phyloP scores from a whole-genome alignment of 2,888 invertebrate species.

The Choristoneura rosaceana region DNA sequence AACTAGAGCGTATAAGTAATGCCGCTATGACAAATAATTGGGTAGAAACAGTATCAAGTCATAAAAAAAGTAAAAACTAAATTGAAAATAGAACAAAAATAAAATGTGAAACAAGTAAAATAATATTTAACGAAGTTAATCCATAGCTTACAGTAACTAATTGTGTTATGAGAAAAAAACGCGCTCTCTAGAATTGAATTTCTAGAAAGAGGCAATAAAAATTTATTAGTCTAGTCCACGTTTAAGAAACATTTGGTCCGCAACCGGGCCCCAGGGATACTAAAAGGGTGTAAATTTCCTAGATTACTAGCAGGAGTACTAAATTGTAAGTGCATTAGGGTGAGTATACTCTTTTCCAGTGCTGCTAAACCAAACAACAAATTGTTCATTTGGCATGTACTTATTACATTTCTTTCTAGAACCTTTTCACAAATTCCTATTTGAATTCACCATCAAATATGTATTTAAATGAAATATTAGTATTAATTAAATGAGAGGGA shows the following conservation, averaged over 20 bases:
- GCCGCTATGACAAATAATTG: too few relatives aligned
- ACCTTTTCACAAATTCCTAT: too few relatives aligned
- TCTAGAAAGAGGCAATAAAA: constrained; percentile 9
- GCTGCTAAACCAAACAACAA: too few relatives aligned
- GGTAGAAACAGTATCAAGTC: too few relatives aligned
- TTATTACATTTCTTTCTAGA: too few relatives aligned
- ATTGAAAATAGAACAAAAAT: neutral
- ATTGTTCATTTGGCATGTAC: neutral
- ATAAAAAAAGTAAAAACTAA: too few relatives aligned
- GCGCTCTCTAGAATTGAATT: neutral
- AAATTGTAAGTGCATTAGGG: neutral
- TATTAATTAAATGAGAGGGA: too few relatives aligned
- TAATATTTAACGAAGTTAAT: neutral
- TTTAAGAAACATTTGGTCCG: constrained; percentile 5
- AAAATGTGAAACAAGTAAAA: neutral
- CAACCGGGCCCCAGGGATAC: neutral
- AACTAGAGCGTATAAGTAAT: too few relatives aligned
- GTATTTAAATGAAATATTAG: too few relatives aligned
- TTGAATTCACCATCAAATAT: too few relatives aligned
- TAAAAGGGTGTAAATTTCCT: neutral
- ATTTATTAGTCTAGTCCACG: constrained; percentile 11
- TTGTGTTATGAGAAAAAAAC: neutral
- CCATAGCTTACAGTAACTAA: neutral
- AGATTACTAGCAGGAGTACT: neutral
- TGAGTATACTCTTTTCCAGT: neutral